Percentiles rank a stretch among this genome's conserved stretches.
These are phyloP conservation scores for Prionace glauca DNA, from an alignment of 2,797 vertebrate genomes.

Conservation along the genomic window DNA sequence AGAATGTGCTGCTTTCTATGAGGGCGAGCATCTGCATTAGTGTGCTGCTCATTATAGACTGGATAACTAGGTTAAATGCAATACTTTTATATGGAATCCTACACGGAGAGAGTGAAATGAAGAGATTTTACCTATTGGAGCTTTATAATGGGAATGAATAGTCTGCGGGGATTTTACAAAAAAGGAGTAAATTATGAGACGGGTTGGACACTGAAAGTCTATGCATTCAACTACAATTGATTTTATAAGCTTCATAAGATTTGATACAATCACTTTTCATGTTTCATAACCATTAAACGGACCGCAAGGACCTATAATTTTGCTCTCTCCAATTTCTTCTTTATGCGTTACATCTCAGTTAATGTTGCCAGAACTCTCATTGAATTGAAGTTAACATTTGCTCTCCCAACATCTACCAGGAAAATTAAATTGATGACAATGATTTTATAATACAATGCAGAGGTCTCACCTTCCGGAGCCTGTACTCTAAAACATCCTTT, in stretches of 20 bases:
- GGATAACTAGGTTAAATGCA: not conserved
- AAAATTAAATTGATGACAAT: not conserved
- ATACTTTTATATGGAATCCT: not conserved
- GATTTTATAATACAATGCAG: not conserved
- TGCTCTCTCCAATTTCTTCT: not conserved
- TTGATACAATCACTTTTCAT: not conserved
- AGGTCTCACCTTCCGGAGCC: too few species aligned
- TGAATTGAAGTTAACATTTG: not conserved
- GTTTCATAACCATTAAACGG: not conserved
- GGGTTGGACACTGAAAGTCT: not conserved
- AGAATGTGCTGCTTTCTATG: not conserved
- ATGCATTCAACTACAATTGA: conserved; percentile 2
- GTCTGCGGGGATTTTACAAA: not conserved
- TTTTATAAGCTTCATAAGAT: not conserved
- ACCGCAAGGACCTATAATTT: not conserved
- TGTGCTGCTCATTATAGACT: not conserved
- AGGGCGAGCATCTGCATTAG: not conserved
- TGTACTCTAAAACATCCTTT: not conserved
- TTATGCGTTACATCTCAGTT: not conserved
- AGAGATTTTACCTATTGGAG: not conserved
- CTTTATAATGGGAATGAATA: not conserved
- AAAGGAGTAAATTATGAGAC: not conserved
- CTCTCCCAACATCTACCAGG: not conserved
- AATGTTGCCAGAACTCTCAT: not conserved
- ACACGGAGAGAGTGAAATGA: not conserved